phyloP scores from a whole-genome alignment of 2,888 invertebrate genomes.

The Alcis repandata region DNA sequence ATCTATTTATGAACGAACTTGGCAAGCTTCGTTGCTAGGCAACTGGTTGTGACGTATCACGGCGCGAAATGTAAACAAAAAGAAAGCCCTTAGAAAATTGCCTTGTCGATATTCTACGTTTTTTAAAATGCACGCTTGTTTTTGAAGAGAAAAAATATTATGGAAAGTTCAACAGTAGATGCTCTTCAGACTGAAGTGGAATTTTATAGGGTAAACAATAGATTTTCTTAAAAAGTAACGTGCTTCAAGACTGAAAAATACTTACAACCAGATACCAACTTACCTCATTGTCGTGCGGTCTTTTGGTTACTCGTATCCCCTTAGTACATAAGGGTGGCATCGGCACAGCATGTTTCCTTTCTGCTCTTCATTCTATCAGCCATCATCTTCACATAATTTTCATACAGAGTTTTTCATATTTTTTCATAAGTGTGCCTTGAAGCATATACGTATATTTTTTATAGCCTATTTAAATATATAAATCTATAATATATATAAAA shows the following conservation, averaged over 20 bases:
- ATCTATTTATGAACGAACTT: conserved; percentile 4
- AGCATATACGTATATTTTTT: too few relatives aligned
- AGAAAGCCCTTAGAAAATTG: background rate
- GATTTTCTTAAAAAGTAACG: background rate
- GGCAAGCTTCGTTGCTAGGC: conserved; percentile 60
- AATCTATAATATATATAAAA: too few relatives aligned
- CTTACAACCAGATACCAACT: too few relatives aligned
- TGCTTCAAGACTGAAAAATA: background rate
- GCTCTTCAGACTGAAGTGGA: conserved; percentile 81
- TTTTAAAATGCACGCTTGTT: background rate
- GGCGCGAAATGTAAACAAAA: conserved; percentile 80
- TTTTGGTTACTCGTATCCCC: too few relatives aligned
- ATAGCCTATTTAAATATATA: too few relatives aligned
- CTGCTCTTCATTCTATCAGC: too few relatives aligned
- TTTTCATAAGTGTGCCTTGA: too few relatives aligned
- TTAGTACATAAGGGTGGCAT: too few relatives aligned
- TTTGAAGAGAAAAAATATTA: conserved; percentile 30
- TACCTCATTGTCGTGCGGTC: too few relatives aligned
- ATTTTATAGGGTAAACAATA: conserved; percentile 78
- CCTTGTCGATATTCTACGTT: background rate
- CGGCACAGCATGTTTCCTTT: too few relatives aligned
- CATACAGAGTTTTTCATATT: too few relatives aligned
- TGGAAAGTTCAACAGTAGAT: conserved; percentile 63
- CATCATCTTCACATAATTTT: too few relatives aligned
- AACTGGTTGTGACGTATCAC: conserved; percentile 58